Conservation (phyloP, 2,113 vertebrate species). For the Podiceps cristatus region DNA sequence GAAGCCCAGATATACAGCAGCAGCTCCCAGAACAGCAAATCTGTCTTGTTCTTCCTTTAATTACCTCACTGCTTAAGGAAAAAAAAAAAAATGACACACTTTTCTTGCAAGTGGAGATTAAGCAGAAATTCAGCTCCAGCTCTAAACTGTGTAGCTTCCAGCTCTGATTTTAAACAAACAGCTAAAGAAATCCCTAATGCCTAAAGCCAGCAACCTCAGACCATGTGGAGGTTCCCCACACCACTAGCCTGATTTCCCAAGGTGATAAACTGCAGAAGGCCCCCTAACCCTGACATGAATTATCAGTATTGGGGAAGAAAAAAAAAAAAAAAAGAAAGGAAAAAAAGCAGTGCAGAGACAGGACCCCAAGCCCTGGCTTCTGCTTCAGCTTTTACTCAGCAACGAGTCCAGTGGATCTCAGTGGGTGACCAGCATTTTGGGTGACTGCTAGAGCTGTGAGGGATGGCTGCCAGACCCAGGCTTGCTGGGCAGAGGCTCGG, state of each 20-base stretch:
- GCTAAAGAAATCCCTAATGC: not conserved
- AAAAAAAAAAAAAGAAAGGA: not conserved
- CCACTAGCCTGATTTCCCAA: not conserved
- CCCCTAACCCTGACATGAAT: not conserved
- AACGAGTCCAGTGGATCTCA: not conserved
- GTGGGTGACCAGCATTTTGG: not conserved
- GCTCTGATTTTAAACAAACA: conserved; percentile 28
- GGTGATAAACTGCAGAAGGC: not conserved
- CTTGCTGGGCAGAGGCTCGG: not conserved
- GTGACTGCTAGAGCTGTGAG: not conserved
- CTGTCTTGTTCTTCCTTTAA: conserved; percentile 54
- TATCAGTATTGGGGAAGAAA: not conserved
- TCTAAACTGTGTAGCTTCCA: not conserved
- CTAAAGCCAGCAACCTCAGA: not conserved
- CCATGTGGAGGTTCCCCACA: not conserved
- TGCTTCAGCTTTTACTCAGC: not conserved
- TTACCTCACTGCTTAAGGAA: conserved; percentile 11
- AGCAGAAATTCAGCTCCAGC: conserved; percentile 7
- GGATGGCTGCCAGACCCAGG: not conserved
- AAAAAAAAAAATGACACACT: not conserved
- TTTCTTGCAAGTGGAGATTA: conserved; percentile 33
- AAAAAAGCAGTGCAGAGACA: not conserved
- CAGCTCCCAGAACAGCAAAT: conserved; percentile 22
- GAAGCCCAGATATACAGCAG: conserved; percentile 21
- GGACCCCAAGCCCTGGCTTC: not conserved